A percentile compares a stretch with the other conserved stretches of the same genome.
Evolutionary conservation across 1,140 invertebrate genomes (phyloP).

Genomic region (Coelopa frigida): DNA sequence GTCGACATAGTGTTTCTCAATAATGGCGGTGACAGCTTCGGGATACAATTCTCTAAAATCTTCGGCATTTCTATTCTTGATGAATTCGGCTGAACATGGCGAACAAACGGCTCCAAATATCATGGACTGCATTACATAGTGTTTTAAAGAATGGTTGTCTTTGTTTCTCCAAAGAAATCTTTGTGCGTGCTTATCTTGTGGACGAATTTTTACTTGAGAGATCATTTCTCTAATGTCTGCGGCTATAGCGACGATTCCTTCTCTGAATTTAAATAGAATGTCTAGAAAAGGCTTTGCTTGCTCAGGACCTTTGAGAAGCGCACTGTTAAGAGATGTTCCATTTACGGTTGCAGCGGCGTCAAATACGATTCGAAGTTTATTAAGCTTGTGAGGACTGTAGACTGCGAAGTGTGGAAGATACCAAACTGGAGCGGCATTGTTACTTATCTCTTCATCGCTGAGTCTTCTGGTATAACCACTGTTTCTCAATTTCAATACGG

Average conservation of each 20-base stretch:
- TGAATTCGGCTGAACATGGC: slow-evolving; percentile 22
- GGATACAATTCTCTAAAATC: slow-evolving; percentile 15
- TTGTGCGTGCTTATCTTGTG: slow-evolving; percentile 24
- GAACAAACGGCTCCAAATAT: slow-evolving; percentile 35
- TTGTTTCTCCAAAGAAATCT: slow-evolving; percentile 30
- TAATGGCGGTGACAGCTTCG: slow-evolving; percentile 22
- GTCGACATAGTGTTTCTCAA: slow-evolving; percentile 38
- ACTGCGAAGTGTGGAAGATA: slow-evolving; percentile 36
- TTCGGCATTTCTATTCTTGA: slow-evolving; percentile 27
- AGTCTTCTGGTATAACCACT: slow-evolving; percentile 17
- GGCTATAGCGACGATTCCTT: slow-evolving; percentile 21
- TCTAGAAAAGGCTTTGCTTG: slow-evolving; percentile 22
- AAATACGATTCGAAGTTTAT: slow-evolving; percentile 26
- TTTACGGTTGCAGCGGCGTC: slow-evolving; percentile 22
- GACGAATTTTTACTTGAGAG: slow-evolving; percentile 25
- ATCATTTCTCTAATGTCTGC: slow-evolving; percentile 44
- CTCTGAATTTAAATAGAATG: slow-evolving; percentile 32
- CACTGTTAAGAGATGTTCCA: slow-evolving; percentile 23
- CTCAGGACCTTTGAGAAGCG: slow-evolving; percentile 26
- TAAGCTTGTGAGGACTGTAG: slow-evolving; percentile 21
- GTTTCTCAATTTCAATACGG: slow-evolving; percentile 15
- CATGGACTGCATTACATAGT: slow-evolving; percentile 29
- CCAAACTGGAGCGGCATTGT: slow-evolving; percentile 16
- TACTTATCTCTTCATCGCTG: not conserved
- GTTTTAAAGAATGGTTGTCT: slow-evolving; percentile 9